A percentile compares a stretch with the other conserved stretches of the same genome.
Evolutionary conservation across 2,797 vertebrate species (phyloP).

Genomic region (Propithecus deckenii): DNA sequence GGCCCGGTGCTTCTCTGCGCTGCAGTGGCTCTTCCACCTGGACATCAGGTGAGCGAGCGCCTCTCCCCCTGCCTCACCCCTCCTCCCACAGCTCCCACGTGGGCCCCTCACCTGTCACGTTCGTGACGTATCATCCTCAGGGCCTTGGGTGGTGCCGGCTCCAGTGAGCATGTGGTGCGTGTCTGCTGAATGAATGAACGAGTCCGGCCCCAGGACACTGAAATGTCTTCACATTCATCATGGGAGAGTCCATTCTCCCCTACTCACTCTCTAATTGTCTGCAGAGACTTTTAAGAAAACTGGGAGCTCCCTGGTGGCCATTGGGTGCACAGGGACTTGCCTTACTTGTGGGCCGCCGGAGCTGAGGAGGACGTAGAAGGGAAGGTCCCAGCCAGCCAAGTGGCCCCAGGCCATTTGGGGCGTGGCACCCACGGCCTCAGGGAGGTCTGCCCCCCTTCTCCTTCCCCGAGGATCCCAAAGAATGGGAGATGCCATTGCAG

Average conservation of each 20-base stretch:
- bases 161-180: too few relatives aligned
- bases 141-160: background rate
- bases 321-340: background rate
- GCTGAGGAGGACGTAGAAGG: background rate
- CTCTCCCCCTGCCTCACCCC: background rate
- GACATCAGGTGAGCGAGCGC: constrained; percentile 84
- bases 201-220: background rate
- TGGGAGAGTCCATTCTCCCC: background rate
- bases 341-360: background rate
- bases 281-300: background rate
- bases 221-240: background rate
- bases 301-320: background rate
- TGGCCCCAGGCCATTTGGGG: background rate
- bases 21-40: constrained; percentile 80
- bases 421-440: background rate
- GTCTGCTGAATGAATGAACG: background rate
- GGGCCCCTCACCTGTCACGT: fast-evolving
- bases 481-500: background rate
- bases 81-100: fast-evolving
- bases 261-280: background rate
- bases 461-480: background rate
- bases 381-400: background rate
- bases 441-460: background rate
- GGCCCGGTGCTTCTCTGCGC: constrained; percentile 81
- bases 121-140: background rate